Percentiles rank a stretch among this genome's conserved stretches.
Evolutionary conservation across 1,140 invertebrate species (phyloP).

Genomic region (Hypothenemus hampei): DNA sequence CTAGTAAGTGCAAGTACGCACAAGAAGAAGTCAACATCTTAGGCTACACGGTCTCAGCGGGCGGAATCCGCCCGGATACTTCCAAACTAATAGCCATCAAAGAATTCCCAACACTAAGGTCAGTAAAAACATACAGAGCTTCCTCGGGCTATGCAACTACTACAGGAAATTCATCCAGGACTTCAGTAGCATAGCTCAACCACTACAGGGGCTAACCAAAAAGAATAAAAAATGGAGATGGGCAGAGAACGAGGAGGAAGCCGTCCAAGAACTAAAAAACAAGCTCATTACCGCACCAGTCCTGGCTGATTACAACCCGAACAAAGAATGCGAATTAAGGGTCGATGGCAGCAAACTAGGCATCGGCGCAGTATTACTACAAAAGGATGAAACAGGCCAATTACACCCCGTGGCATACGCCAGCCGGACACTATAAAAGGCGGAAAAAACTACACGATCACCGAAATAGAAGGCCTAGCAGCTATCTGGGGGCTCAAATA

Average conservation of each 20-base stretch:
- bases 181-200: slow-evolving; percentile 29
- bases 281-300: background rate
- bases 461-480: slow-evolving; percentile 1
- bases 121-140: too few species aligned
- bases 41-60: too few species aligned
- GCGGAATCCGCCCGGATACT: too few species aligned
- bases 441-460: slow-evolving; percentile 18
- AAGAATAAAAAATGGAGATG: slow-evolving; percentile 17
- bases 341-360: slow-evolving; percentile 26
- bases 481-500: too few species aligned
- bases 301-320: background rate
- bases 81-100: too few species aligned
- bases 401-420: slow-evolving; percentile 19
- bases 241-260: slow-evolving; percentile 11
- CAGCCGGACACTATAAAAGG: slow-evolving; percentile 16
- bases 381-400: slow-evolving; percentile 24
- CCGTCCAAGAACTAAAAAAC: slow-evolving; percentile 23
- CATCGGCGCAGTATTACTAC: slow-evolving; percentile 40
- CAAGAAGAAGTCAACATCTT: too few species aligned
- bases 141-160: slow-evolving; percentile 43
- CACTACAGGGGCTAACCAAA: slow-evolving; percentile 21
- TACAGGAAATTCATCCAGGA: slow-evolving; percentile 35
- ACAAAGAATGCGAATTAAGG: background rate
- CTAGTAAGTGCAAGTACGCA: too few species aligned
- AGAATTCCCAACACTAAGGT: too few species aligned